Base-by-base conservation (phyloP, 2,888 invertebrate genomes). In the Pyrocoelia pectoralis region DNA sequence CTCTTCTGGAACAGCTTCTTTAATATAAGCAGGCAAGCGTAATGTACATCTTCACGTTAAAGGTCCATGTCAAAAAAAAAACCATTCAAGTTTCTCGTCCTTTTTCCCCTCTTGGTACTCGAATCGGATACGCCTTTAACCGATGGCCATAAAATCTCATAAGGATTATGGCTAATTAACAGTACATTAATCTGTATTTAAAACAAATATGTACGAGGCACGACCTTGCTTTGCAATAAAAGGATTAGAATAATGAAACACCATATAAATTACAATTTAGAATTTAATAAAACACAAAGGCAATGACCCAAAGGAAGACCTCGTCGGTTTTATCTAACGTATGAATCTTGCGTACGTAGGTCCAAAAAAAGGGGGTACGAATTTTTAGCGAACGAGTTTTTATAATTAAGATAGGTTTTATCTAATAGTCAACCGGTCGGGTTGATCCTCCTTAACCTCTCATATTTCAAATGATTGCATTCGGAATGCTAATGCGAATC, bases 1-100 rank as follows among this genome's bases (percentile, higher is more conserved):
- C 61, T 61, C 61, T 61, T 61, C 43, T 41, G 49, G 61, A 61
- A 61, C 55, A 56, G 24, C 49, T 49, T 58, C 40, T 43, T 52
- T 50, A 17, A 38, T 40, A 38, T 24, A 58, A 43, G 50, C 58
- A 58, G 52, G 52, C 53, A 48, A 59, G 59, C 59, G 59, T 58
- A 40, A 13, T 54, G 19, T 28, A 50, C 33, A 33, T 33, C 33
- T 10, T 33, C 2, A 33, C 6, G 24, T 24, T 24, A 24, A 24
- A 24, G 24, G 24, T 24, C 24, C 24, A 24, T n/a, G n/a, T n/a
- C n/a, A n/a, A n/a, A n/a, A n/a, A n/a, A n/a, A n/a, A n/a, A n/a
- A n/a, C 3, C 24, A 24, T 3, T 5, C 24, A 24, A 24, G 24
- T 24, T 24, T 24, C 24, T 24, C 6, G 24, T 24, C 3, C 4